Conservation (phyloP, 2,888 invertebrate species). For the Lamproptera curius region DNA sequence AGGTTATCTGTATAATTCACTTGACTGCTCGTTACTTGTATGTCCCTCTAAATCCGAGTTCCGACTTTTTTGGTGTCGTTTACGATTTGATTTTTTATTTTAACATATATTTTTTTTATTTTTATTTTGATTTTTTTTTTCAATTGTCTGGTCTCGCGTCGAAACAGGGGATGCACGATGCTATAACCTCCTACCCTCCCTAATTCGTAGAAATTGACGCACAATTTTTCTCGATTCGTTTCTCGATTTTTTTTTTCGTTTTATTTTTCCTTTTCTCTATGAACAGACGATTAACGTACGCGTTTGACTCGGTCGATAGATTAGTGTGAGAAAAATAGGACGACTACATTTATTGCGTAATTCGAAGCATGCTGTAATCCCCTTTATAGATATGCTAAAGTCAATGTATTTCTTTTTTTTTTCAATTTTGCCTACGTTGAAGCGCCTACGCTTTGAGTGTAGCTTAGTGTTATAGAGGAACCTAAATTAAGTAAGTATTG, state of each 20-base stretch:
- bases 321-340: slow-evolving; percentile 3
- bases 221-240: slow-evolving; percentile 31
- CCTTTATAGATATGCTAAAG: slow-evolving; percentile 39
- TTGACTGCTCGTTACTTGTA: slow-evolving; percentile 69
- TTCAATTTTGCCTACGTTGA: slow-evolving; percentile 27
- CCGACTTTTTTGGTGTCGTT: slow-evolving; percentile 44
- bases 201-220: slow-evolving; percentile 42
- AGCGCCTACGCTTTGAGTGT: slow-evolving; percentile 66
- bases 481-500: slow-evolving; percentile 40
- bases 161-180: slow-evolving; percentile 77
- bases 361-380: slow-evolving; percentile 63
- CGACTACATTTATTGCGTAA: too few relatives aligned
- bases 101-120: slow-evolving; percentile 41
- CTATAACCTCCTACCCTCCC: slow-evolving; percentile 68
- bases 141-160: slow-evolving; percentile 54
- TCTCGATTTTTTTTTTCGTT: slow-evolving; percentile 18
- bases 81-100: slow-evolving; percentile 40
- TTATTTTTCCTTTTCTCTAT: slow-evolving; percentile 29
- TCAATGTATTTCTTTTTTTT: slow-evolving; percentile 18
- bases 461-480: slow-evolving; percentile 44
- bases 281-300: too few relatives aligned
- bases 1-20: too few relatives aligned
- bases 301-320: slow-evolving; percentile 19
- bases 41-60: slow-evolving; percentile 72
- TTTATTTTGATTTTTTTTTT: slow-evolving; percentile 28